phyloP scores from a whole-genome alignment of 1,140 invertebrate genomes.

The Ectropis grisescens region DNA sequence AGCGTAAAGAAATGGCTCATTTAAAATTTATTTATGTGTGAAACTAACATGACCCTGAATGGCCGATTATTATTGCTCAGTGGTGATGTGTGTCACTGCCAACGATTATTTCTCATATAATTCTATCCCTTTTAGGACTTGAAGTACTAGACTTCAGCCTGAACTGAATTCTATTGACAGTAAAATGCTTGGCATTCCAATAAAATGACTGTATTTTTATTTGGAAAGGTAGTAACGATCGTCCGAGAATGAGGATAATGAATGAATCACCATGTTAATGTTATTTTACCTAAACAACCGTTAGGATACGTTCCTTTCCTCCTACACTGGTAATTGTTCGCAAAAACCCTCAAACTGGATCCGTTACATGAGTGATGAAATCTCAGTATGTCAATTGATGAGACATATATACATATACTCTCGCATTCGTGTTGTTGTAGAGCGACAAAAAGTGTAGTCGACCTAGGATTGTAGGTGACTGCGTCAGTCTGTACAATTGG shows the following conservation, averaged over 20 bases:
- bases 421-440: no score
- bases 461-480: slow-evolving; percentile 22
- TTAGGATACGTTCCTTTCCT: slow-evolving; percentile 21
- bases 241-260: no score
- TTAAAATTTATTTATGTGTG: slow-evolving; percentile 40
- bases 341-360: slow-evolving; percentile 16
- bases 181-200: no score
- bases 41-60: slow-evolving; percentile 25
- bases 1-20: no score
- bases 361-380: slow-evolving; percentile 25
- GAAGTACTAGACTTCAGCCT: no score
- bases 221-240: no score
- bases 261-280: no score
- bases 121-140: slow-evolving; percentile 30
- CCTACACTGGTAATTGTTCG: slow-evolving; percentile 24
- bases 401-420: slow-evolving; percentile 14
- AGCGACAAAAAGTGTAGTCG: no score
- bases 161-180: no score
- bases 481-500: slow-evolving; percentile 33
- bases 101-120: slow-evolving; percentile 41
- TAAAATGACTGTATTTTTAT: no score
- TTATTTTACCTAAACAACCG: slow-evolving; percentile 23
- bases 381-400: slow-evolving; percentile 17
- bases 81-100: slow-evolving; percentile 52
- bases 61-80: slow-evolving; percentile 39